phyloP scores from a whole-genome alignment of 2,888 invertebrate species.

The Malthinus flaveolus region DNA sequence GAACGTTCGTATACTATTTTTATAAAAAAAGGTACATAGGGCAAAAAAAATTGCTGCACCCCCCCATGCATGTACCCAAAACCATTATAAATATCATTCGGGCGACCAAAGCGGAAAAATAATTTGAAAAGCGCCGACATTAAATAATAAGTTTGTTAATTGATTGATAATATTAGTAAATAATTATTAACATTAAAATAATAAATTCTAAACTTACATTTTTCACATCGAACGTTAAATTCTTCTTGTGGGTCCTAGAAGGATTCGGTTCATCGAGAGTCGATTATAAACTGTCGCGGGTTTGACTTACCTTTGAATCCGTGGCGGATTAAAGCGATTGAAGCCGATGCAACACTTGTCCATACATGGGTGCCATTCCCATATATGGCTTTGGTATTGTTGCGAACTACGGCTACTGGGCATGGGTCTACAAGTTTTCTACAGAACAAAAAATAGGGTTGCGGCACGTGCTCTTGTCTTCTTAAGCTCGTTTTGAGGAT shows the following conservation, averaged over 20 bases:
- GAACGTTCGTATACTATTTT: too few species aligned
- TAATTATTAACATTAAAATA: conserved; percentile 5
- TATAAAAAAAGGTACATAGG: too few species aligned
- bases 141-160: too few species aligned
- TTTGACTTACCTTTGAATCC: conserved; percentile 43
- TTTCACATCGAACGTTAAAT: conserved; percentile 6
- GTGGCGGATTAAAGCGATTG: conserved; percentile 42
- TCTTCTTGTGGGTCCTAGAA: conserved; percentile 22
- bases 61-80: too few species aligned
- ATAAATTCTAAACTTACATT: conserved; percentile 24
- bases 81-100: too few species aligned
- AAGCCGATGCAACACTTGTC: conserved; percentile 41
- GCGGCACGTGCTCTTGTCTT: conserved; percentile 52
- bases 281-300: conserved; percentile 45
- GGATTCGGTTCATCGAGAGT: conserved; percentile 40
- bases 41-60: too few species aligned
- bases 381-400: conserved; percentile 48
- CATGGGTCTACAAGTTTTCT: conserved; percentile 37
- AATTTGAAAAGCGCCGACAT: too few species aligned
- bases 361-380: conserved; percentile 50
- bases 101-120: too few species aligned
- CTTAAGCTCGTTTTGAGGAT: conserved; percentile 25
- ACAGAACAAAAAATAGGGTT: conserved; percentile 40
- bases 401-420: conserved; percentile 46
- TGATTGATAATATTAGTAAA: too few species aligned